Evolutionary conservation across 2,888 invertebrate genomes (phyloP).

Genomic region (Cephus spinipes): DNA sequence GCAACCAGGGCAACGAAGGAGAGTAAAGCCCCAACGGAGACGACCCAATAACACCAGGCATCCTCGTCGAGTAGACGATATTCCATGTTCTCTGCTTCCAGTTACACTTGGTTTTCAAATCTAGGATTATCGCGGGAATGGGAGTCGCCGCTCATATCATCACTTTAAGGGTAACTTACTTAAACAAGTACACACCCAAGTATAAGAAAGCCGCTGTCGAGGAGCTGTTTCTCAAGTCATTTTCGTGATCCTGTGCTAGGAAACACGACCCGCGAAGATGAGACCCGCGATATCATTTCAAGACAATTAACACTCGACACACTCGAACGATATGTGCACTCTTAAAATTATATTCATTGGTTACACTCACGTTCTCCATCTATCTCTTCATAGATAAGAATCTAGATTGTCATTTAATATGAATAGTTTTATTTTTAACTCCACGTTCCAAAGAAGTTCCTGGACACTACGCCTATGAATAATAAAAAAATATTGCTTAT

Average conservation of each 20-base stretch:
- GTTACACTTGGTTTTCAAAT: conserved; percentile 15
- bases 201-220: background rate
- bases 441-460: background rate
- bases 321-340: background rate
- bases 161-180: background rate
- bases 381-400: background rate
- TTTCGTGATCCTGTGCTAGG: background rate
- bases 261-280: background rate
- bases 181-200: background rate
- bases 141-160: background rate
- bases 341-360: background rate
- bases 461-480: background rate
- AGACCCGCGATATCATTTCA: background rate
- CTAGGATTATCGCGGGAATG: conserved; percentile 7
- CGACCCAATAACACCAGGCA: conserved; percentile 63
- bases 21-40: conserved; percentile 61
- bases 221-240: background rate
- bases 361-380: background rate
- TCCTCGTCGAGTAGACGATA: conserved; percentile 48
- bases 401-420: background rate
- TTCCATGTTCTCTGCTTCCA: conserved; percentile 49
- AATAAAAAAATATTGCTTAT: background rate
- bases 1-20: conserved; percentile 71
- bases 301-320: background rate
- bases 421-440: background rate